A percentile compares a stretch with the other conserved stretches of the same genome.
These are phyloP conservation scores for Columba janthina DNA, from an alignment of 2,113 vertebrate genomes.

Conservation along the genomic window DNA sequence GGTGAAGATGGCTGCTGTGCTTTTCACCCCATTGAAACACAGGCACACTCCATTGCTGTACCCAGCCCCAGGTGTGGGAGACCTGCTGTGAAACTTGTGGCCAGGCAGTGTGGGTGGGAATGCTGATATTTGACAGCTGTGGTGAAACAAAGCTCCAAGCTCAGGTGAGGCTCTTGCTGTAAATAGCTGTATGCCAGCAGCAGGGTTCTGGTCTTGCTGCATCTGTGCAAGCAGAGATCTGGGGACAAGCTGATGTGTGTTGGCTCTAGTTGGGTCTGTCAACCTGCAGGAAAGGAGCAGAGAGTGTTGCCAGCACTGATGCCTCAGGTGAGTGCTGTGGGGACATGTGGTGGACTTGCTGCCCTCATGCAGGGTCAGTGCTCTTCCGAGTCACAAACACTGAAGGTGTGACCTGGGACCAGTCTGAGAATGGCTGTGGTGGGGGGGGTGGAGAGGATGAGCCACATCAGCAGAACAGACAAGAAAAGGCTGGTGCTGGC, in stretches of 20 bases:
- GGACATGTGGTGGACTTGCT: rapidly evolving
- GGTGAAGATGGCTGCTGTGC: not conserved
- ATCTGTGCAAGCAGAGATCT: not conserved
- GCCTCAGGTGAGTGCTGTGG: not conserved
- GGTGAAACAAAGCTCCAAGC: not conserved
- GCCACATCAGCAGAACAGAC: not conserved
- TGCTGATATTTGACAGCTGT: not conserved
- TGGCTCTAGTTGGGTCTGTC: not conserved
- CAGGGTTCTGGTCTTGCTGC: not conserved
- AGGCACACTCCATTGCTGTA: rapidly evolving
- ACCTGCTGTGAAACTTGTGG: not conserved
- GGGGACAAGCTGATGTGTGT: not conserved
- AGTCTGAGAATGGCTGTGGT: not conserved
- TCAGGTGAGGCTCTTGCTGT: not conserved
- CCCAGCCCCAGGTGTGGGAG: not conserved
- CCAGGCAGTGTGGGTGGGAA: not conserved
- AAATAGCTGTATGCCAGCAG: not conserved
- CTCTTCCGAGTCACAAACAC: not conserved
- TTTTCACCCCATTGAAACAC: not conserved
- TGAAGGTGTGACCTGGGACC: not conserved
- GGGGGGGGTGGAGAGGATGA: not conserved
- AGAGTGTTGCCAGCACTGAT: not conserved
- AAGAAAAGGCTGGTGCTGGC: not conserved
- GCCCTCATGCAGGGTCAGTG: rapidly evolving
- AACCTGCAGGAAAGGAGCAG: not conserved